A percentile compares a stretch with the other conserved stretches of the same genome.
phyloP scores from a whole-genome alignment of 2,797 vertebrate genomes.

The Carapus acus region DNA sequence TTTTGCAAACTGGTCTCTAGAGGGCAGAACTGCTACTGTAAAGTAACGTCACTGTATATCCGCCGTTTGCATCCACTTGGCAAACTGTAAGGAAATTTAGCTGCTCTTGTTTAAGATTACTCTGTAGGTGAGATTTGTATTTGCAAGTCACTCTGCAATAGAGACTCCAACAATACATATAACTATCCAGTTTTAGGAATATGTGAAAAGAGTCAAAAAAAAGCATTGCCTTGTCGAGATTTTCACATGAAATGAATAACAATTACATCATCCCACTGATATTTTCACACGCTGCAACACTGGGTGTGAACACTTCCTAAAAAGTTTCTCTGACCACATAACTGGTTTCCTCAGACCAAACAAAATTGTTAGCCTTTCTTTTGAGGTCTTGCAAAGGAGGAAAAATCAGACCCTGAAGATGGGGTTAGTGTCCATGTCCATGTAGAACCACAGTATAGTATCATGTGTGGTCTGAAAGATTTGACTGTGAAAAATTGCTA shows the following conservation, averaged over 20 bases:
- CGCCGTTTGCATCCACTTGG: not conserved
- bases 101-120: constrained; percentile 19
- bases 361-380: no score
- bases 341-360: not conserved
- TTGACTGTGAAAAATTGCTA: no score
- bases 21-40: constrained; percentile 40
- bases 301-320: constrained; percentile 49
- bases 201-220: no score
- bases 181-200: no score
- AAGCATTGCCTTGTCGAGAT: no score
- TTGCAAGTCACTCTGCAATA: constrained; percentile 9
- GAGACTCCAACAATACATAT: no score
- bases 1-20: constrained; percentile 42
- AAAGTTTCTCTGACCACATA: constrained; percentile 18
- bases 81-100: not conserved
- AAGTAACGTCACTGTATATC: constrained; percentile 11
- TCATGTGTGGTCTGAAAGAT: no score
- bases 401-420: no score
- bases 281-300: constrained; percentile 46
- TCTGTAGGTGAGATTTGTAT: constrained; percentile 25
- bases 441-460: no score
- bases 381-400: no score
- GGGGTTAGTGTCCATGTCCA: no score
- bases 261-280: constrained; percentile 51
- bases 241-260: constrained; percentile 16